Conservation (phyloP, 2,888 invertebrate species). For the Cantharis rustica region DNA sequence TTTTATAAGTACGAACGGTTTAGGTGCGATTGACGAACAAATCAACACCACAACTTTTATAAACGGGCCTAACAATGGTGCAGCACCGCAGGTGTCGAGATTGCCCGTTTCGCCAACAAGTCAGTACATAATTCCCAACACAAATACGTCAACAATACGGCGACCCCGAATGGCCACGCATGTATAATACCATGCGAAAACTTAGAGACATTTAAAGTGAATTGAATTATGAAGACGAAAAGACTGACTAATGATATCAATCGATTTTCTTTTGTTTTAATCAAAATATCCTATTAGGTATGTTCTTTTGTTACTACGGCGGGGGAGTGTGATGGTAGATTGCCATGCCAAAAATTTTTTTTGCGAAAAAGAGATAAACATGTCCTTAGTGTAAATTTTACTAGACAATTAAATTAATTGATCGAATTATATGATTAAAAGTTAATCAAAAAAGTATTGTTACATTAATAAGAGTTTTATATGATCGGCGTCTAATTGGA, state of each 20-base stretch:
- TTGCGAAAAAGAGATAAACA: constrained; percentile 31
- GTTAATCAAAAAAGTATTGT: constrained; percentile 51
- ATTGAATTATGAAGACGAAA: constrained; percentile 42
- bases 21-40: constrained; percentile 52
- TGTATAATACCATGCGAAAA: constrained; percentile 49
- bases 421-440: constrained; percentile 52
- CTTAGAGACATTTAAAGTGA: constrained; percentile 34
- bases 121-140: constrained; percentile 63
- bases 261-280: constrained; percentile 26
- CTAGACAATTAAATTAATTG: constrained; percentile 54
- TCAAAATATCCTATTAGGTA: constrained; percentile 24
- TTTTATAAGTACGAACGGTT: constrained; percentile 46
- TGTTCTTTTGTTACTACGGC: constrained; percentile 7
- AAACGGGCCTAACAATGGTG: constrained; percentile 55
- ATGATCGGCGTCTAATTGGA: constrained; percentile 12
- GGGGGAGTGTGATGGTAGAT: neutral
- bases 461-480: constrained; percentile 45
- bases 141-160: constrained; percentile 64
- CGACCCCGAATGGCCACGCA: constrained; percentile 70
- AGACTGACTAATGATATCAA: constrained; percentile 44
- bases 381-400: constrained; percentile 39
- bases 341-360: neutral
- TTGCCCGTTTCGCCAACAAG: constrained; percentile 58
- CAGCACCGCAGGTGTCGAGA: constrained; percentile 60
- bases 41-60: constrained; percentile 57